Percentiles rank a stretch among this genome's conserved stretches.
These are phyloP conservation scores for Candidula unifasciata DNA, from an alignment of 2,888 invertebrate species.

Conservation along the genomic window DNA sequence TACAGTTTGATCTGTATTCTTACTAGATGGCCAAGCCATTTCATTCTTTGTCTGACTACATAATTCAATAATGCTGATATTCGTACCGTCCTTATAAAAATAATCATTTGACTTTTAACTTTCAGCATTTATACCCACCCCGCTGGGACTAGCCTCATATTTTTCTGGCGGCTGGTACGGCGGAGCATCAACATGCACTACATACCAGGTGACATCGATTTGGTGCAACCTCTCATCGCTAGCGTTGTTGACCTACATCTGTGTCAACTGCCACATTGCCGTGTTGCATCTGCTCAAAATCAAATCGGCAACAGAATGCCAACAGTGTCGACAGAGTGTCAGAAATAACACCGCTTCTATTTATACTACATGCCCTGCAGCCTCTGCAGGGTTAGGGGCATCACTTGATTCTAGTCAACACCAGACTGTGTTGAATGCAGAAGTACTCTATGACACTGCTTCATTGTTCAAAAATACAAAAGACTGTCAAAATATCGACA, in stretches of 20 bases:
- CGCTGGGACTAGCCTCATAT: conserved; percentile 65
- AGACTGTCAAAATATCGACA: background rate
- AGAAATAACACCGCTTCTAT: background rate
- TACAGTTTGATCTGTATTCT: too few relatives aligned
- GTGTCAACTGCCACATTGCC: conserved; percentile 60
- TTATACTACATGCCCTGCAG: background rate
- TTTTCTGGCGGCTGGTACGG: conserved; percentile 68
- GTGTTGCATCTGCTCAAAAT: conserved; percentile 27
- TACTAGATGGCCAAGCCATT: too few relatives aligned
- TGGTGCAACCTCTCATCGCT: conserved; percentile 65
- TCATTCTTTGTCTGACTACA: too few relatives aligned
- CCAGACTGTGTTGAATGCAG: background rate
- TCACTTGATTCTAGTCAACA: background rate
- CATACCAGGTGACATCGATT: conserved; percentile 65
- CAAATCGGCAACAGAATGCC: background rate
- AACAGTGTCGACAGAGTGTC: background rate
- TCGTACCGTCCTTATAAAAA: too few relatives aligned
- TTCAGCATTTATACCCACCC: conserved; percentile 62
- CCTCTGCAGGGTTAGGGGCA: background rate
- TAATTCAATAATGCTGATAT: too few relatives aligned
- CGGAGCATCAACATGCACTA: conserved; percentile 63
- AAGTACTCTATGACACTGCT: background rate
- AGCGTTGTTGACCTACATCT: conserved; percentile 63
- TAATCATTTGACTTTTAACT: background rate
- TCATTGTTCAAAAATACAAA: background rate